A percentile compares a stretch with the other conserved stretches of the same genome.
Evolutionary conservation across 2,888 invertebrate genomes (phyloP).

Genomic region (Mellilla xanthometata): DNA sequence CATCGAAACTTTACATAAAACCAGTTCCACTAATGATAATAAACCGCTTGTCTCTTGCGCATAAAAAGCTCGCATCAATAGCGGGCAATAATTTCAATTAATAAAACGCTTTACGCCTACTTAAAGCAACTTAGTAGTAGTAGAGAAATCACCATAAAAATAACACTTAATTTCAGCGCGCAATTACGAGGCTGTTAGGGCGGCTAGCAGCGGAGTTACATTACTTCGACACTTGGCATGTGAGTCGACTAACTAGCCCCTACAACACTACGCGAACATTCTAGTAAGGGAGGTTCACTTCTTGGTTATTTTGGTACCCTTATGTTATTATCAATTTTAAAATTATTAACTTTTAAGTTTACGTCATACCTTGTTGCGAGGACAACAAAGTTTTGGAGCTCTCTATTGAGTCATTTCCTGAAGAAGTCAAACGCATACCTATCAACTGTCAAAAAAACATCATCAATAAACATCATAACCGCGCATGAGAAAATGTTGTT

Average conservation of each 20-base stretch:
- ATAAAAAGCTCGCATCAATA: constrained; percentile 33
- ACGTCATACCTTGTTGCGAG: no score
- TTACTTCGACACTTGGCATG: constrained; percentile 66
- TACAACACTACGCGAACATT: constrained; percentile 17
- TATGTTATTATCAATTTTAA: no score
- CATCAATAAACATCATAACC: no score
- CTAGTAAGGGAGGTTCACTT: constrained; percentile 4
- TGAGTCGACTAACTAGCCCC: constrained; percentile 55
- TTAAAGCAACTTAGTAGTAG: constrained; percentile 80
- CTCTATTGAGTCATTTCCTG: no score
- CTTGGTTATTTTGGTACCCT: no score
- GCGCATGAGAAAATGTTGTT: no score
- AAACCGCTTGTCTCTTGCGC: constrained; percentile 5
- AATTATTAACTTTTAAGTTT: no score
- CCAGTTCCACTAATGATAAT: neutral
- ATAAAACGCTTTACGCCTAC: constrained; percentile 77
- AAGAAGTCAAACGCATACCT: no score
- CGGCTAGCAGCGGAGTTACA: constrained; percentile 69
- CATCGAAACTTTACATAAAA: no score
- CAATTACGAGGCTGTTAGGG: constrained; percentile 78
- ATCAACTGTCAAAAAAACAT: no score
- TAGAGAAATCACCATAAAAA: constrained; percentile 82
- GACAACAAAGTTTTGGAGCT: no score
- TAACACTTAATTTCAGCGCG: constrained; percentile 81
- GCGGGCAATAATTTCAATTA: constrained; percentile 67